Conservation (phyloP, 2,113 vertebrate species). For the Ifrita kowaldi region DNA sequence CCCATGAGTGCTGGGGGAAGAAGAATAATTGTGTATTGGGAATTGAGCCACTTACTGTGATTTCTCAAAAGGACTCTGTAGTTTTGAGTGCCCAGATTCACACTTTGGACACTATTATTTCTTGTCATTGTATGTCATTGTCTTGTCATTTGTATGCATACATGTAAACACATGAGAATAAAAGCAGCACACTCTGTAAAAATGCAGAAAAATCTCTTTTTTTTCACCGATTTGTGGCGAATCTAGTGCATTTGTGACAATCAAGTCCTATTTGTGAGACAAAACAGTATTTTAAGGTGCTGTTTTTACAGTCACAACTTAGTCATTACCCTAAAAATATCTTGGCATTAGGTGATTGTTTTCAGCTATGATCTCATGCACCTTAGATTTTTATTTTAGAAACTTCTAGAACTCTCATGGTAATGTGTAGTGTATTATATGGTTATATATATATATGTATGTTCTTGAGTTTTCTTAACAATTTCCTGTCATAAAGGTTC, state of each 20-base stretch:
- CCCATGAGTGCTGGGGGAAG: not conserved
- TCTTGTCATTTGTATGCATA: not conserved
- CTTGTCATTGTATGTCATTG: not conserved
- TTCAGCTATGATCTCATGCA: not conserved
- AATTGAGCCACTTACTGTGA: not conserved
- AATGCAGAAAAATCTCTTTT: not conserved
- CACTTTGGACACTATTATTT: not conserved
- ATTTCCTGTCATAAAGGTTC: conserved; percentile 3
- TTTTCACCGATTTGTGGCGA: not conserved
- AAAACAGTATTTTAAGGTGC: not conserved
- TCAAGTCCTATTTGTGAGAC: not conserved
- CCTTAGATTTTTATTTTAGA: not conserved
- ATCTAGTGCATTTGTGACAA: not conserved
- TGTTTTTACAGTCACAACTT: not conserved
- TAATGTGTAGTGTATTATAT: not conserved
- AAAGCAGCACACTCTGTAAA: not conserved
- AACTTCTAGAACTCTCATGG: not conserved
- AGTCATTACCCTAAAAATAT: not conserved
- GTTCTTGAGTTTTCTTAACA: not conserved
- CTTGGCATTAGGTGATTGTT: not conserved
- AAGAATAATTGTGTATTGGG: not conserved
- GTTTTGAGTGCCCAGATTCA: not conserved
- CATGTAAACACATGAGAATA: not conserved
- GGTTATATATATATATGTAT: not conserved
- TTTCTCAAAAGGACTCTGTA: not conserved